Percentiles rank a stretch among this genome's conserved stretches.
These are phyloP conservation scores for Eidolon dupreanum DNA, from an alignment of 2,797 vertebrate genomes.

Conservation along the genomic window DNA sequence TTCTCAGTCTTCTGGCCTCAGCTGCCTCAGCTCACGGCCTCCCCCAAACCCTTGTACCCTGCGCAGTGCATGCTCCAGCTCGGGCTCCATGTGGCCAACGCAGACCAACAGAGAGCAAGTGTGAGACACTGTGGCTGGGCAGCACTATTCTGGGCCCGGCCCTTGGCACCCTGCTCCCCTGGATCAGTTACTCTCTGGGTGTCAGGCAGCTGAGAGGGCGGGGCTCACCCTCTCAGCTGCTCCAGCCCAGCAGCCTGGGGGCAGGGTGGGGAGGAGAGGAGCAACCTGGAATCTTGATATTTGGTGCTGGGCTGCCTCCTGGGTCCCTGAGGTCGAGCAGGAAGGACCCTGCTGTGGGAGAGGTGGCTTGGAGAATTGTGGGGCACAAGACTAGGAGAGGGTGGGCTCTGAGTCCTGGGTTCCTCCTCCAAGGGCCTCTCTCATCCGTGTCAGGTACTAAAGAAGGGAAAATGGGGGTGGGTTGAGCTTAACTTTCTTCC, in stretches of 20 bases:
- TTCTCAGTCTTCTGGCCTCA: background rate
- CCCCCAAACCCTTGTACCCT: slow-evolving; percentile 49
- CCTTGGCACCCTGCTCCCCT: slow-evolving; percentile 42
- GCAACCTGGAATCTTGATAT: background rate
- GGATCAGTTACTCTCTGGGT: slow-evolving; percentile 68
- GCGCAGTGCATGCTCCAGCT: slow-evolving; percentile 36
- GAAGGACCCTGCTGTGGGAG: background rate
- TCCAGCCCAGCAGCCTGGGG: background rate
- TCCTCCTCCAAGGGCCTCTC: background rate
- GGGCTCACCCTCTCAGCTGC: background rate
- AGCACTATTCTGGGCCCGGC: slow-evolving; percentile 76
- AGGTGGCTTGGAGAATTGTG: background rate
- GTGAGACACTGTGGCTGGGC: background rate
- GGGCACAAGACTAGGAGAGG: background rate
- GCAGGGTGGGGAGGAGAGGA: background rate
- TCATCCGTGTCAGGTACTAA: background rate
- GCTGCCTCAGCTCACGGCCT: background rate
- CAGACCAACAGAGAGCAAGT: background rate
- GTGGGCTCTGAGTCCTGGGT: background rate
- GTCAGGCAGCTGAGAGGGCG: slow-evolving; percentile 43
- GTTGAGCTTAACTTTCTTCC: background rate
- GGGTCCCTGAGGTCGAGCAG: background rate
- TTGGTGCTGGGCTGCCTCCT: background rate
- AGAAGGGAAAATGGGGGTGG: background rate
- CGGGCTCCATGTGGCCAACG: slow-evolving; percentile 58